Evolutionary conservation across 2,888 invertebrate species (phyloP).

Genomic region (Patella depressa): DNA sequence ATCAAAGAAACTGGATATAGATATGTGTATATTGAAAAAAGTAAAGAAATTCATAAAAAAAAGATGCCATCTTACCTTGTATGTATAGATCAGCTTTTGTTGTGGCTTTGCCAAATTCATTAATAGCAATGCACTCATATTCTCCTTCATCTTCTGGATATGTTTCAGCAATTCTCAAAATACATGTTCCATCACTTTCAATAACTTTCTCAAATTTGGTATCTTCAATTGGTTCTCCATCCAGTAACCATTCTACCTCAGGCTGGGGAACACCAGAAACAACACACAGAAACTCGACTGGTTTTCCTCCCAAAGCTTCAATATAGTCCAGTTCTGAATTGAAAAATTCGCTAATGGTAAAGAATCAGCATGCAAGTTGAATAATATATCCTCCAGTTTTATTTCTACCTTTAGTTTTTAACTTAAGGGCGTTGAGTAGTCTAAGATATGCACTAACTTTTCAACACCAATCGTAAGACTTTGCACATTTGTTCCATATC

Average conservation of each 20-base stretch:
- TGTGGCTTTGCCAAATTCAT: conserved; percentile 93
- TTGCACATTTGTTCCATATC: too few species aligned
- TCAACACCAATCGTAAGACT: too few species aligned
- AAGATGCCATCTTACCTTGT: conserved; percentile 49
- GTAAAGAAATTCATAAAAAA: not conserved
- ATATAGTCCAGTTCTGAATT: conserved; percentile 50
- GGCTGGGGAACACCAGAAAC: conserved; percentile 66
- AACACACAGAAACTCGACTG: conserved; percentile 54
- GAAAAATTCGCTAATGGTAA: conserved; percentile 26
- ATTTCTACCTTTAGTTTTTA: too few species aligned
- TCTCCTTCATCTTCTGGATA: conserved; percentile 97
- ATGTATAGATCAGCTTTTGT: conserved; percentile 74
- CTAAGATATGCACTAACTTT: too few species aligned
- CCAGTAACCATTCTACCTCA: conserved; percentile 84
- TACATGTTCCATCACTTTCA: conserved; percentile 75
- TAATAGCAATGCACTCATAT: conserved; percentile 94
- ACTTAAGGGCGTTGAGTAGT: too few species aligned
- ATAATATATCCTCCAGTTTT: too few species aligned
- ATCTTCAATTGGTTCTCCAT: conserved; percentile 77
- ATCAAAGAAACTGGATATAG: too few species aligned
- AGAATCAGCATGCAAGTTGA: too few species aligned
- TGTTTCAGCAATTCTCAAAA: conserved; percentile 91
- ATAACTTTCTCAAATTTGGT: conserved; percentile 58
- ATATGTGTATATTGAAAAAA: too few species aligned
- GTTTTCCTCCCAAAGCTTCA: conserved; percentile 53